Base-by-base conservation (phyloP, 2,797 vertebrate genomes). In the Xyrichtys novacula region DNA sequence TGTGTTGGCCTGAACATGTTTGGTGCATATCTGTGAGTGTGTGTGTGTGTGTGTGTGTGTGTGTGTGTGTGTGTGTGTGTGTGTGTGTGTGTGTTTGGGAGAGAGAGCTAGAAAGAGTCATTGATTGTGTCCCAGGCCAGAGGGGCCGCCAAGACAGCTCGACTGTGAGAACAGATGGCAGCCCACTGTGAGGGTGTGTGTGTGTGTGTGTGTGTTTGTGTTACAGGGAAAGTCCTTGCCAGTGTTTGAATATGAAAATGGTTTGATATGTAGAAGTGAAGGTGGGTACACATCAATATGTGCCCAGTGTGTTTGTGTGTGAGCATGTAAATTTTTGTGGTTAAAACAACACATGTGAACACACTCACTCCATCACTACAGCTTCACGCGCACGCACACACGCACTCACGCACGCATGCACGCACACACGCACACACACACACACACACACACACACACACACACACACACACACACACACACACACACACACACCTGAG, bases 81-180 rank as follows among this genome's bases (percentile, higher is more conserved):
- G 25, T 17, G 29, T 16, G 47, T 20, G 47, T 26, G 46, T 40
- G 49, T 28, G 52, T 12, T 59, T 44, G 50, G 26, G 40, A 14
- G 49, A 64, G 53, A 49, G 11, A 71, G 19, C 50, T 20, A 53
- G 48, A 9, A 50, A 59, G 62, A 72, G 68, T 62, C 74, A 73
- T 39, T 86, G 80, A 86, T 84, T 74, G 85, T 46, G 52, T 80
- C 72, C 58, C 72, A 73, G 73, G 78, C 81, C 82, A 40, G 65
- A 74, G 81, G 75, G 75, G 65, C 76, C 85, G 88, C 89, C 85
- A 89, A 81, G 81, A 81, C 83, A 87, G 84, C 81, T 85, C 86
- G 82, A 88, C 85, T 86, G 82, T 82, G 88, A 83, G 85, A 90
- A 84, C 90, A 92, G 90, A 92, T 90, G 88, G 91, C 78, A 36